A percentile compares a stretch with the other conserved stretches of the same genome.
phyloP scores from a whole-genome alignment of 2,888 invertebrate genomes.

The Toxonevra muliebris region DNA sequence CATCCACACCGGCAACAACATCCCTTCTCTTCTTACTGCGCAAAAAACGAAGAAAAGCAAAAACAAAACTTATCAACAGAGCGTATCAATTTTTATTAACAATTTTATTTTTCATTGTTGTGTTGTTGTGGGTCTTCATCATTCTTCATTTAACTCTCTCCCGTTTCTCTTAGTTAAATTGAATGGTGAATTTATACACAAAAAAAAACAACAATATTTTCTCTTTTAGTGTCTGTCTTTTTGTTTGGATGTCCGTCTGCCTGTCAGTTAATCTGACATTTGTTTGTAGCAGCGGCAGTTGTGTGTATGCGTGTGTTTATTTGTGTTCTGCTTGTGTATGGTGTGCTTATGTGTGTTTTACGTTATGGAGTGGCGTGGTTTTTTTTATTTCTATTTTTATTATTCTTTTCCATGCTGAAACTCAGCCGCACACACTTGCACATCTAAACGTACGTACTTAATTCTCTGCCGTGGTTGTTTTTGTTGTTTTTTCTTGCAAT shows the following conservation, averaged over 20 bases:
- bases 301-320: slow-evolving; percentile 26
- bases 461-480: neutral
- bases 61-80: slow-evolving; percentile 20
- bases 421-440: neutral
- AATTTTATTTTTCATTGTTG: neutral
- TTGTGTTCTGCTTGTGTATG: slow-evolving; percentile 15
- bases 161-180: too few species aligned
- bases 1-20: slow-evolving; percentile 9
- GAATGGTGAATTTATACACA: too few species aligned
- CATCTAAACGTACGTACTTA: neutral
- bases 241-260: slow-evolving; percentile 13
- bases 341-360: slow-evolving; percentile 24
- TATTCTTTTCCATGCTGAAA: slow-evolving; percentile 5
- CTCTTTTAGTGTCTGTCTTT: slow-evolving; percentile 7
- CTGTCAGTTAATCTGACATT: slow-evolving; percentile 6
- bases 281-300: slow-evolving; percentile 15
- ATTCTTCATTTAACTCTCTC: too few species aligned
- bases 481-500: slow-evolving; percentile 6
- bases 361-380: slow-evolving; percentile 1
- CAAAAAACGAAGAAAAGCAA: neutral
- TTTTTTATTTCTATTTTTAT: neutral
- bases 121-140: slow-evolving; percentile 34
- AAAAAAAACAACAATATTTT: too few species aligned
- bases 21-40: neutral
- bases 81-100: slow-evolving; percentile 17